Evolutionary conservation across 2,888 invertebrate species (phyloP).

Genomic region (Lymantria dispar): DNA sequence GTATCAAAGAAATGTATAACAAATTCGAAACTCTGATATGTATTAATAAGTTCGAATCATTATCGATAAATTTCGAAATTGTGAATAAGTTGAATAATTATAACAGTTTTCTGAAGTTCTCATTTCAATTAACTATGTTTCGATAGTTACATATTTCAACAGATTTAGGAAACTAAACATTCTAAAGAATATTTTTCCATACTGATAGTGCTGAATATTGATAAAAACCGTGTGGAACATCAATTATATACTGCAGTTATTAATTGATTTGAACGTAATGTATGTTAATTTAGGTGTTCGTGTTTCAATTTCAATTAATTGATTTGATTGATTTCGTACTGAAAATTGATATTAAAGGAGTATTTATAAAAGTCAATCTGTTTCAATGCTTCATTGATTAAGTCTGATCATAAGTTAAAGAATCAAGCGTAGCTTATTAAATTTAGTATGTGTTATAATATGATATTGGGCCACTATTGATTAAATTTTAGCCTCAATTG

Average conservation of each 20-base stretch:
- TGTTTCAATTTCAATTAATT: slow-evolving; percentile 10
- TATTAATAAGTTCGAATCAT: background rate
- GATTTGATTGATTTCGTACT: slow-evolving; percentile 34
- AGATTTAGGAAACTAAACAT: too few species aligned
- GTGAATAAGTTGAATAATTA: too few species aligned
- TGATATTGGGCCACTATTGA: too few species aligned
- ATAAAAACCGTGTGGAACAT: slow-evolving; percentile 63
- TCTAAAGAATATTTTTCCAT: too few species aligned
- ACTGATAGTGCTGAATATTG: slow-evolving; percentile 66
- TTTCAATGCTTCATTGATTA: slow-evolving; percentile 8
- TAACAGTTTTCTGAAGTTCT: too few species aligned
- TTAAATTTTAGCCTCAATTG: too few species aligned
- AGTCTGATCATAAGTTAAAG: background rate
- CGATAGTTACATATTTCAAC: too few species aligned
- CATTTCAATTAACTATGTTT: too few species aligned
- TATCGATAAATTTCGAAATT: background rate
- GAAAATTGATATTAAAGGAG: slow-evolving; percentile 23
- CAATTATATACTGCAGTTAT: slow-evolving; percentile 53
- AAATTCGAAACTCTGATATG: slow-evolving; percentile 16
- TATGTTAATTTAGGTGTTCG: slow-evolving; percentile 44
- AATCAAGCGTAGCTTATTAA: too few species aligned
- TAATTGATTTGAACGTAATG: slow-evolving; percentile 58
- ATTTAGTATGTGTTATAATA: too few species aligned
- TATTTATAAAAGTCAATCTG: slow-evolving; percentile 16
- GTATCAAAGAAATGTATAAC: background rate